These are phyloP conservation scores for Ruditapes philippinarum DNA, from an alignment of 1,140 invertebrate genomes.

Conservation along the genomic window DNA sequence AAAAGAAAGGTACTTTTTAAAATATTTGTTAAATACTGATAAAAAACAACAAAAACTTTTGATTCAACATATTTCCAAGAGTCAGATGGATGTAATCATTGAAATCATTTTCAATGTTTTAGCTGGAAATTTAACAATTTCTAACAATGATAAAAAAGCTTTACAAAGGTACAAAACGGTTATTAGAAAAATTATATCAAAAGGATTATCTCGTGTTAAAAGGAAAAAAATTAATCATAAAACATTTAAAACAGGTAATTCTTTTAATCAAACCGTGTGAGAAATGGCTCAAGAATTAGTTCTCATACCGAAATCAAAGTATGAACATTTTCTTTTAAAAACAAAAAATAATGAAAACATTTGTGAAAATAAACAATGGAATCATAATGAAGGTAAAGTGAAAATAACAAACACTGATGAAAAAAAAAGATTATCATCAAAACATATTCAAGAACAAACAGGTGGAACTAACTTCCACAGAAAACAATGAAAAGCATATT, in stretches of 20 bases:
- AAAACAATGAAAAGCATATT: too few relatives aligned
- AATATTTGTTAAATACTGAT: slow-evolving; percentile 39
- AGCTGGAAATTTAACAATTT: slow-evolving; percentile 45
- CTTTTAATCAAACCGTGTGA: slow-evolving; percentile 38
- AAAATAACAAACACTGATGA: too few relatives aligned
- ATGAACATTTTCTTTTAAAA: slow-evolving; percentile 53
- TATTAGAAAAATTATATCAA: slow-evolving; percentile 28
- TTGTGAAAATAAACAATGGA: neutral
- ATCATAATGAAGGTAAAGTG: too few relatives aligned
- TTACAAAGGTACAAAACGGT: slow-evolving; percentile 51
- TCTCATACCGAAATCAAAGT: slow-evolving; percentile 41
- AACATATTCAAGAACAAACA: too few relatives aligned
- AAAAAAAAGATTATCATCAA: too few relatives aligned
- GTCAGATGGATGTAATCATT: slow-evolving; percentile 52
- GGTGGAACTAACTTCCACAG: neutral
- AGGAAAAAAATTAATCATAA: slow-evolving; percentile 32
- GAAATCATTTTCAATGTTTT: slow-evolving; percentile 62
- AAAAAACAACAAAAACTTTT: slow-evolving; percentile 60
- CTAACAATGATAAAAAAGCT: slow-evolving; percentile 30
- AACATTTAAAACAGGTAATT: slow-evolving; percentile 36
- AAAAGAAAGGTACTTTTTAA: slow-evolving; percentile 51
- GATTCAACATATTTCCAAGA: slow-evolving; percentile 11
- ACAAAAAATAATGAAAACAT: neutral
- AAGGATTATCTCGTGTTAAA: slow-evolving; percentile 23
- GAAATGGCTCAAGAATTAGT: slow-evolving; percentile 61